Base-by-base conservation (phyloP, 1,140 invertebrate genomes). In the Bombus terrestris region DNA sequence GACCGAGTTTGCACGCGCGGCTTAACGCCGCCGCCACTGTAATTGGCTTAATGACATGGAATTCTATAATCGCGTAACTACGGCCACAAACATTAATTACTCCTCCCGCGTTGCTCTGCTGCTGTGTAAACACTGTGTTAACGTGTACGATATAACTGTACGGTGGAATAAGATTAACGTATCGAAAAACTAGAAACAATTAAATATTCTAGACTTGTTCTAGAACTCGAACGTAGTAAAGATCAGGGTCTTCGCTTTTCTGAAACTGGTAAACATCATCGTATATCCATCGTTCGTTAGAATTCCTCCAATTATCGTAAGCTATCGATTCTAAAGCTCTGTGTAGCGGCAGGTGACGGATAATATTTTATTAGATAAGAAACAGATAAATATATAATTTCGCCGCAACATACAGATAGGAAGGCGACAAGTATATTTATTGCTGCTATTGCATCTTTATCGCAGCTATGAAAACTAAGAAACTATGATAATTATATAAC, bases 31-130 rank as follows among this genome's bases (percentile, higher is more conserved):
- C 59, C 53, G 59, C 15, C 22, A n/a, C 32, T 41, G n/a, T 83
- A 76, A 83, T 83, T 83, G 59, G 39, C 74, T 69, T 78, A 69
- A 83, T 59, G 64, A 78, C 82, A 69, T 41, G 82, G 62, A 78
- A 59, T 78, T 71, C 66, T 47, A 62, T 59, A 71, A 84, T 71
- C 82, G 73, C 81, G 81, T 69, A 68, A 39, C 75, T 13, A 12
- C 39, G 47, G 37, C 13, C 18, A 71, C 25, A 72, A 47, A 37
- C 73, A 37, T 77, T 83, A 59, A 84, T 84, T 59, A 47, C 28
- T 64, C 71, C 22, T 43, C 2, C 32, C 37, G 41, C 53, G 74
- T 76, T 32, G 41, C 39, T 66, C 10, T 43, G 22, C 22, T 37
- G 43, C 69, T 41, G 39, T 62, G 53, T 43, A 81, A 81, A 81